phyloP scores from a whole-genome alignment of 2,888 invertebrate genomes.

The Leucoma salicis region DNA sequence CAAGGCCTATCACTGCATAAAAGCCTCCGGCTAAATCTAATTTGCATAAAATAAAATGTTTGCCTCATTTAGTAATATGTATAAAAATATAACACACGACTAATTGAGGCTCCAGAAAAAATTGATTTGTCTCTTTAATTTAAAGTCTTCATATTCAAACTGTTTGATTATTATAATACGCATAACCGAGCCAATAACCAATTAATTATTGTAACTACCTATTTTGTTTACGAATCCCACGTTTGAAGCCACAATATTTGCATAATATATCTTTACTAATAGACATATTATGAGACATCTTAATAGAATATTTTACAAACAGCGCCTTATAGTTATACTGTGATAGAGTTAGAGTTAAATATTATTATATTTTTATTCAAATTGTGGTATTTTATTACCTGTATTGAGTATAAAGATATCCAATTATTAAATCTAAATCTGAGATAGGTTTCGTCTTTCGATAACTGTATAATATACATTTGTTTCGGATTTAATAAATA shows the following conservation, averaged over 20 bases:
- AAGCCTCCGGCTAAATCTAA: no score
- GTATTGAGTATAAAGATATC: constrained; percentile 19
- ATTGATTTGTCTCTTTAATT: constrained; percentile 34
- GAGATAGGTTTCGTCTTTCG: constrained; percentile 11
- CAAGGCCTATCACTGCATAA: no score
- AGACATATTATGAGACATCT: constrained; percentile 21
- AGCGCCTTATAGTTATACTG: constrained; percentile 13
- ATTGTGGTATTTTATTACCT: constrained; percentile 19
- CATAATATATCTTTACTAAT: constrained; percentile 28
- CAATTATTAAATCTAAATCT: constrained; percentile 21
- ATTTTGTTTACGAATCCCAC: constrained; percentile 34
- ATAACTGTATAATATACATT: constrained; percentile 13
- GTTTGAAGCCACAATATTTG: constrained; percentile 22
- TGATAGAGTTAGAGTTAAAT: constrained; percentile 10
- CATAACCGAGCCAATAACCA: constrained; percentile 34
- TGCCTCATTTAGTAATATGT: no score
- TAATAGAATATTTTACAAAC: constrained; percentile 23
- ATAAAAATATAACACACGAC: no score
- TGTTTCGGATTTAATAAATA: constrained; percentile 12
- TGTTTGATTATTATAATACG: constrained; percentile 28
- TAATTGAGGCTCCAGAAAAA: no score
- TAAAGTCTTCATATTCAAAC: no score
- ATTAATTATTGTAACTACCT: constrained; percentile 48
- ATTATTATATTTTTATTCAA: constrained; percentile 20
- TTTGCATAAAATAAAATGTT: no score